Evolutionary conservation across 2,888 invertebrate genomes (phyloP).

Genomic region (Pollenia amentaria): DNA sequence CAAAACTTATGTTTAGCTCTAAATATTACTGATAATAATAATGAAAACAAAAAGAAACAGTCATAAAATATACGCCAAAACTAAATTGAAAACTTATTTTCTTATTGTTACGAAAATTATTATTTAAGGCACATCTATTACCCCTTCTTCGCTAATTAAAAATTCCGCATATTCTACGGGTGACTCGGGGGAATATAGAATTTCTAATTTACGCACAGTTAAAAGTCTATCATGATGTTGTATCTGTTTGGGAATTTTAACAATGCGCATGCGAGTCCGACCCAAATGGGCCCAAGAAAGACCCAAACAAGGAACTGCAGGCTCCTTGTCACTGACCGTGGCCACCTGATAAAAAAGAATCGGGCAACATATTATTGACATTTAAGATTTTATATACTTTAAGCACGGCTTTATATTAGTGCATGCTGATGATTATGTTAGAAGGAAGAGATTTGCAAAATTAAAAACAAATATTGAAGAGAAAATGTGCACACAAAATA

Average conservation of each 20-base stretch:
- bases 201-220: conserved; percentile 84
- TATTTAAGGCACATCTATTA: conserved; percentile 78
- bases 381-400: not conserved
- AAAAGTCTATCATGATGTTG: conserved; percentile 77
- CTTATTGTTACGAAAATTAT: not conserved
- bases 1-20: conserved; percentile 74
- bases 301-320: conserved; percentile 87
- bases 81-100: conserved; percentile 50
- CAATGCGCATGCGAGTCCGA: conserved; percentile 86
- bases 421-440: too few relatives aligned
- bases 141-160: conserved; percentile 85
- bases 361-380: not conserved
- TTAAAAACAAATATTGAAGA: too few relatives aligned
- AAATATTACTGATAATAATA: conserved; percentile 56
- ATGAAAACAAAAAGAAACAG: conserved; percentile 44
- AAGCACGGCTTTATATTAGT: too few relatives aligned
- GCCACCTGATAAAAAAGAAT: conserved; percentile 79
- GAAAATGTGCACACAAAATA: too few relatives aligned
- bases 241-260: conserved; percentile 81
- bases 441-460: too few relatives aligned
- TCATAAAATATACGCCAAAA: conserved; percentile 70
- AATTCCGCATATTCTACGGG: conserved; percentile 85
- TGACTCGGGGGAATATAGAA: conserved; percentile 87
- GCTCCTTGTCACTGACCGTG: conserved; percentile 80
- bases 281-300: conserved; percentile 89